These are phyloP conservation scores for Brachypodius melanocephalos DNA, from an alignment of 2,113 vertebrate genomes.

Conservation along the genomic window DNA sequence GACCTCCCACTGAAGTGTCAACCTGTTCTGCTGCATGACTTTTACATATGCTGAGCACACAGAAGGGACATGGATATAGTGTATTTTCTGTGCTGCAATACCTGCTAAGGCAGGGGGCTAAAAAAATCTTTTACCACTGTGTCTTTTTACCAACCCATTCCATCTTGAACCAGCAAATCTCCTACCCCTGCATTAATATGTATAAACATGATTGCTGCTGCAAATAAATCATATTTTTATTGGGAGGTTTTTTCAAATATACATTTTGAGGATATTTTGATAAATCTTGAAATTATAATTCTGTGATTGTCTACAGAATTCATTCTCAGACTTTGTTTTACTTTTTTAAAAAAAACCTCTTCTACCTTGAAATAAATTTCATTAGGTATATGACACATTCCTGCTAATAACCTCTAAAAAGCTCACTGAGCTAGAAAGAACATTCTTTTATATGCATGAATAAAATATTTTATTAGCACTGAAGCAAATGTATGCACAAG, in stretches of 20 bases:
- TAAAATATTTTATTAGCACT: neutral
- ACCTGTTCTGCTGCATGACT: neutral
- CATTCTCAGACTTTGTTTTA: neutral
- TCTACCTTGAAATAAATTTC: constrained; percentile 26
- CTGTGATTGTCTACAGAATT: neutral
- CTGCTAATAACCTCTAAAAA: neutral
- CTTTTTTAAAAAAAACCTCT: neutral
- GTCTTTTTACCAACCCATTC: neutral
- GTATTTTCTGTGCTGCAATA: neutral
- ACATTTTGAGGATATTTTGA: neutral
- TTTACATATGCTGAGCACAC: neutral
- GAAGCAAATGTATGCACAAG: neutral
- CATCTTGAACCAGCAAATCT: neutral
- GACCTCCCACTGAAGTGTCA: constrained; percentile 55
- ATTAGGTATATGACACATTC: neutral
- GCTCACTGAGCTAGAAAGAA: neutral
- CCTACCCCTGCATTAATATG: neutral
- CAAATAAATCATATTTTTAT: neutral
- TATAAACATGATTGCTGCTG: neutral
- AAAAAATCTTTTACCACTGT: neutral
- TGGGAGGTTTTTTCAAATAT: neutral
- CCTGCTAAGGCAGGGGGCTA: neutral
- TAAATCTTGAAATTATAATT: neutral
- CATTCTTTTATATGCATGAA: neutral
- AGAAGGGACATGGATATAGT: neutral